Conservation (phyloP, 2,888 invertebrate genomes). For the Eupithecia dodoneata region DNA sequence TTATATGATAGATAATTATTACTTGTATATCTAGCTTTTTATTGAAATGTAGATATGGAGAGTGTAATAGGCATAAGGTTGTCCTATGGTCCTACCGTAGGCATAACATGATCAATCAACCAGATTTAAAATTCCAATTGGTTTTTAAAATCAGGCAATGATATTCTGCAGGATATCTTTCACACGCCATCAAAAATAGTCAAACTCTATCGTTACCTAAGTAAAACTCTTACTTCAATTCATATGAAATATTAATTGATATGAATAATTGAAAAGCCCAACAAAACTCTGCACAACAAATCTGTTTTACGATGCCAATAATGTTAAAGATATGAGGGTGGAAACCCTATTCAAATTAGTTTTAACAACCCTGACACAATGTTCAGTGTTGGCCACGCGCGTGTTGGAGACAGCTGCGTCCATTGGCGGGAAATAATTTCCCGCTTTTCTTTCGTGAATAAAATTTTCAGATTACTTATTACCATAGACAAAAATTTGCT, state of each 20-base stretch:
- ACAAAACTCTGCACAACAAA: neutral
- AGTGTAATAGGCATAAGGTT: neutral
- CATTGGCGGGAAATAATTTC: slow-evolving; percentile 53
- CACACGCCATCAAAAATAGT: neutral
- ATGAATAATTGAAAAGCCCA: neutral
- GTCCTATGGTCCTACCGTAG: neutral
- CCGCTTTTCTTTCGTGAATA: slow-evolving; percentile 55
- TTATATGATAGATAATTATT: neutral
- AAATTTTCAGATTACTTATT: neutral
- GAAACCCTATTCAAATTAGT: slow-evolving; percentile 49
- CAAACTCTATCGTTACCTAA: neutral
- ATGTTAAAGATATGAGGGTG: slow-evolving; percentile 31
- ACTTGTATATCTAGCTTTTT: neutral
- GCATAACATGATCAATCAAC: neutral
- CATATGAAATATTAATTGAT: neutral
- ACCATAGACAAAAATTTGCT: neutral
- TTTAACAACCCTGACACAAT: slow-evolving; percentile 54
- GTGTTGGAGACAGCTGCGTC: slow-evolving; percentile 60
- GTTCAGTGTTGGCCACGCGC: slow-evolving; percentile 68
- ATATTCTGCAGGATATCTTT: neutral
- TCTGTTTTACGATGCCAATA: neutral
- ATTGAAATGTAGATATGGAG: neutral
- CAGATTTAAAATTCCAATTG: neutral
- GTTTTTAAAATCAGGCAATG: neutral
- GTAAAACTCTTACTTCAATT: neutral